Percentiles rank a stretch among this genome's conserved stretches.
Evolutionary conservation across 2,797 vertebrate genomes (phyloP).

Genomic region (Triplophysa bombifrons): DNA sequence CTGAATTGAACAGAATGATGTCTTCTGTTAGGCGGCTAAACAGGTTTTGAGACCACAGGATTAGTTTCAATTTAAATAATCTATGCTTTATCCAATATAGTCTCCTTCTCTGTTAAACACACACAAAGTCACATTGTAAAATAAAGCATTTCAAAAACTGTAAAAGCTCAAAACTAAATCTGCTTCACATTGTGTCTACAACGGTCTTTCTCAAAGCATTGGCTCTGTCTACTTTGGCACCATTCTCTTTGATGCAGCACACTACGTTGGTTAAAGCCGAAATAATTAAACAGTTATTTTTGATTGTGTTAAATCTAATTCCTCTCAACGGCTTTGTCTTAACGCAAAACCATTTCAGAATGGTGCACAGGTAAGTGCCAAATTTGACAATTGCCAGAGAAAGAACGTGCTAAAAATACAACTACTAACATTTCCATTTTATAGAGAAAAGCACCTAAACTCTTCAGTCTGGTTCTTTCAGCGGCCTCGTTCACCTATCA

Average conservation of each 20-base stretch:
- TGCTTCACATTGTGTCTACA: conserved; percentile 62
- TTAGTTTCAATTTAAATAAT: no score
- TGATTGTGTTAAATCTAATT: background rate
- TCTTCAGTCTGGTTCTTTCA: conserved; percentile 47
- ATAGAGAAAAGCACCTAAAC: background rate
- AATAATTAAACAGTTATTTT: background rate
- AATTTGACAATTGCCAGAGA: background rate
- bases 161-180: conserved; percentile 51
- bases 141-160: conserved; percentile 58
- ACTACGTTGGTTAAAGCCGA: background rate
- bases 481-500: conserved; percentile 62
- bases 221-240: background rate
- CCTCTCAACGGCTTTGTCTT: background rate
- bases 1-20: background rate
- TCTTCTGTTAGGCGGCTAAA: background rate
- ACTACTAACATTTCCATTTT: background rate
- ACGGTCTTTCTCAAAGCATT: conserved; percentile 59
- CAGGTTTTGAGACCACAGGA: no score
- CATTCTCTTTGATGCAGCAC: background rate
- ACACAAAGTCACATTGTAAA: background rate
- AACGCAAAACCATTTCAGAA: background rate
- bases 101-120: background rate
- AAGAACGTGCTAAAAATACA: background rate
- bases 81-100: background rate
- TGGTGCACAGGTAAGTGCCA: background rate